Base-by-base conservation (phyloP, 2,888 invertebrate species). In the Sminthurides aquaticus region DNA sequence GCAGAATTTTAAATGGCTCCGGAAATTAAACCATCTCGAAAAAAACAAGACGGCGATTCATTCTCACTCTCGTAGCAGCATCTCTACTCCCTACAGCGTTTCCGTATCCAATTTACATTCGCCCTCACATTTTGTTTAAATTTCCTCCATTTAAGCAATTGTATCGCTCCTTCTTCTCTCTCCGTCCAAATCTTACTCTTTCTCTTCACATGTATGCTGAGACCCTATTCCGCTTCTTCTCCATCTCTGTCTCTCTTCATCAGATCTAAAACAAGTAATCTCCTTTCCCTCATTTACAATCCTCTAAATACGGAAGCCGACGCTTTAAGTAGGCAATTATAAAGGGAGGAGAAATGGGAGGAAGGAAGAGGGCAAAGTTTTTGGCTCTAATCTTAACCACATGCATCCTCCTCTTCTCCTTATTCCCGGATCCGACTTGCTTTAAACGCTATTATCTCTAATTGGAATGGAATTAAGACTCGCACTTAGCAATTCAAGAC, bases 1-100 rank as follows among this genome's bases (percentile, higher is more conserved):
- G 64, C 26, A 60, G 64, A 64, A 64, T 64, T 64, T 64, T 64
- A 64, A 64, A 64, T 64, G 59, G 52, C 55, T 48, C 20, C 48
- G 59, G 64, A 64, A 64, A 64, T 64, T 64, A 64, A 64, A 64
- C 60, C 43, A 60, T 60, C 27, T 26, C 25, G 60, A 15, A 22
- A 52, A 52, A 52, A 52, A 52, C 22, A 52, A 52, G 52, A 22
- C 52, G 20, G 52, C 18, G 22, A 20, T 20, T 52, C 52, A 52
- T 52, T 52, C 52, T 20, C 52, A 52, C 52, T 52, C n/a, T n/a
- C n/a, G n/a, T n/a, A n/a, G n/a, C n/a, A n/a, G n/a, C n/a, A n/a
- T 52, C 52, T 15, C 52, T 52, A 8, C 52, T 52, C 52, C 52
- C 52, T 20, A 52, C 20, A 52, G 52, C 52, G 52, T 52, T 52